These are phyloP conservation scores for Lissonota sp. DNA, from an alignment of 2,888 invertebrate genomes.

Conservation along the genomic window DNA sequence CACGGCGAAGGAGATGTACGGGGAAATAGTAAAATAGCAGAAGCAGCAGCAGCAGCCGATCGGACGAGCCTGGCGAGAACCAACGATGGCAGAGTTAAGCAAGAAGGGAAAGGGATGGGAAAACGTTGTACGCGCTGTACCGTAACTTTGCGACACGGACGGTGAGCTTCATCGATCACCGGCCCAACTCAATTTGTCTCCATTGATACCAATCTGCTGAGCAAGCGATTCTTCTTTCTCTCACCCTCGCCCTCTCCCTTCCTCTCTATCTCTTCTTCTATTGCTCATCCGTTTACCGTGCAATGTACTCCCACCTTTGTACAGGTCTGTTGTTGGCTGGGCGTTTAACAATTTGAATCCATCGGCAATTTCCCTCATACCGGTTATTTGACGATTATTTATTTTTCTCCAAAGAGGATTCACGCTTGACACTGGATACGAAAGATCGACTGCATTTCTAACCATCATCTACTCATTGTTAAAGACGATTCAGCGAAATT, in stretches of 20 bases:
- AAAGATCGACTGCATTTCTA: too few relatives aligned
- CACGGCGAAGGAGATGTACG: slow-evolving; percentile 28
- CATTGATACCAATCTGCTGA: slow-evolving; percentile 83
- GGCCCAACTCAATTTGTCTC: slow-evolving; percentile 83
- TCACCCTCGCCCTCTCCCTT: slow-evolving; percentile 44
- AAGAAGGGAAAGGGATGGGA: slow-evolving; percentile 68
- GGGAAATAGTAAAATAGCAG: slow-evolving; percentile 40
- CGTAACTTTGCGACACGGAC: slow-evolving; percentile 80
- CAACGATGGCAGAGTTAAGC: slow-evolving; percentile 43
- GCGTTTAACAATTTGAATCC: slow-evolving; percentile 45
- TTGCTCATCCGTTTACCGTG: slow-evolving; percentile 44
- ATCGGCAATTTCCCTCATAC: slow-evolving; percentile 8
- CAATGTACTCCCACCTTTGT: slow-evolving; percentile 4
- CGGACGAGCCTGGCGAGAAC: slow-evolving; percentile 37
- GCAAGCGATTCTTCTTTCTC: slow-evolving; percentile 74
- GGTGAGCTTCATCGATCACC: slow-evolving; percentile 83
- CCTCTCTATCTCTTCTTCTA: slow-evolving; percentile 35
- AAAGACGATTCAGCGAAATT: too few relatives aligned
- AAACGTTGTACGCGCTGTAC: slow-evolving; percentile 77
- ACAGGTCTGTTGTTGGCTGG: slow-evolving; percentile 34
- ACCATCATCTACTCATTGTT: too few relatives aligned
- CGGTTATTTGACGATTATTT: too few relatives aligned
- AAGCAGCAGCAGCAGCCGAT: slow-evolving; percentile 47
- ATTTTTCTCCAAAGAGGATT: too few relatives aligned
- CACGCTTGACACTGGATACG: too few relatives aligned